Evolutionary conservation across 1,140 invertebrate genomes (phyloP), one percentile per base, ranked within the genome.

Genomic region (Carposina sasakii): DNA sequence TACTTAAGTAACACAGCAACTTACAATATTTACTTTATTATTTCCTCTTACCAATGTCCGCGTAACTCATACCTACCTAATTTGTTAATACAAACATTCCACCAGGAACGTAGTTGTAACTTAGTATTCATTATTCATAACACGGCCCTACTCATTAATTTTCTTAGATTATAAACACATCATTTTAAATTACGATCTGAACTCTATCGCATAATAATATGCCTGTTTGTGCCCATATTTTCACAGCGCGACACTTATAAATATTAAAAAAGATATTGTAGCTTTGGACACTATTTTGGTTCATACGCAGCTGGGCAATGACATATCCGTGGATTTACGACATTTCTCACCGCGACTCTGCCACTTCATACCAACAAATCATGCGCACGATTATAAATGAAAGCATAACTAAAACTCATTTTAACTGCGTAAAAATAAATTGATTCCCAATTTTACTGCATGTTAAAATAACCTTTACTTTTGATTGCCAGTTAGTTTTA

Each of bases 381-480:
- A 77, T 61, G 66, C 57, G 42, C 44, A 52, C 57, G 49, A 70
- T 66, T 45, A 55, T 52, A 65, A 77, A 52, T 40, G 54, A 45
- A 48, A 54, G 62, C 39, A 41, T 58, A 48, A 76, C 63, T 67
- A 69, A 70, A 75, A 63, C 48, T 43, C 48, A 39, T 63, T 59
- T 81, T 76, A 76, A 76, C 63, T 52, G 57, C 60, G 62, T 47
- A 48, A 64, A 71, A 73, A 69, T 62, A 74, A 76, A 76, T 77
- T 70, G 74, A 82, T 76, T 78, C 71, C 50, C 67, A 71, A 71
- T 77, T 79, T 78, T 76, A 79, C 67, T 76, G 68, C 69, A 70
- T 74, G 76, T 76, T 78, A 78, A 73, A 77, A 61, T 81, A 71
- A 72, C 66, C 65, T 71, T 72, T 74, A 71, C 63, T 58, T 76